Base-by-base conservation (phyloP, 2,797 vertebrate species). In the Heteromormyrus szaboi region DNA sequence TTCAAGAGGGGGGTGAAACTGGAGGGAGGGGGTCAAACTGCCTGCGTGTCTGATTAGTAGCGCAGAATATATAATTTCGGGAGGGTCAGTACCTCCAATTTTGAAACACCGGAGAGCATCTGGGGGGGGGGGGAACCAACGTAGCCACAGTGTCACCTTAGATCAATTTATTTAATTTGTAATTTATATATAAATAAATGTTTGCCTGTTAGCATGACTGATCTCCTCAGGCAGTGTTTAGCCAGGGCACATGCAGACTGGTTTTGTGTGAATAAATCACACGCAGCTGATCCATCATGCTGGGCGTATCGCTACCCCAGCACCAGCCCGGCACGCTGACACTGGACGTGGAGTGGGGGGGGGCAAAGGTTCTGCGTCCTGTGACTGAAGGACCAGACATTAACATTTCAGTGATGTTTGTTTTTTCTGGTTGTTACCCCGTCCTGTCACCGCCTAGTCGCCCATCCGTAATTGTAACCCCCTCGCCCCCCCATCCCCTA, bases 261-360 rank as follows among this genome's bases (percentile, higher is more conserved):
- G 5, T 50, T 86, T 89, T 87, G 85, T 62, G 68, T 76, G 44
- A 72, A 46, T 87, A 86, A 89, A 87, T 89, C 65, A 46, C 25
- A 88, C 37, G 3, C 37, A 48, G 29, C 84, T 84, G 14, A 72
- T 76, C 14, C 48, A 89, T 89, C 84, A 89, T 53, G 33, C 33
- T 2, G 62, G 25, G 37, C 4, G 33, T 11, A 76, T 56, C 22
- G 48, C 81, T 83, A n/a, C 46, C 54, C 11, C 14, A 72, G 68
- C 44, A 72, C 7, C 50, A 50, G 65, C 17, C 53, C 3, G 4
- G 17, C 50, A 9, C 25, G 19, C 46, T 81, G 65, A 89, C 59
- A 83, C 85, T 33, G 25, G 53, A 48, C 44, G 12, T 56, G 51
- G 62, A 86, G 48, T 76, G 19, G 22, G 8, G 1, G 3, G 17